A percentile compares a stretch with the other conserved stretches of the same genome.
These are phyloP conservation scores for Brachystomella parvula DNA, from an alignment of 1,140 invertebrate genomes.

Conservation along the genomic window DNA sequence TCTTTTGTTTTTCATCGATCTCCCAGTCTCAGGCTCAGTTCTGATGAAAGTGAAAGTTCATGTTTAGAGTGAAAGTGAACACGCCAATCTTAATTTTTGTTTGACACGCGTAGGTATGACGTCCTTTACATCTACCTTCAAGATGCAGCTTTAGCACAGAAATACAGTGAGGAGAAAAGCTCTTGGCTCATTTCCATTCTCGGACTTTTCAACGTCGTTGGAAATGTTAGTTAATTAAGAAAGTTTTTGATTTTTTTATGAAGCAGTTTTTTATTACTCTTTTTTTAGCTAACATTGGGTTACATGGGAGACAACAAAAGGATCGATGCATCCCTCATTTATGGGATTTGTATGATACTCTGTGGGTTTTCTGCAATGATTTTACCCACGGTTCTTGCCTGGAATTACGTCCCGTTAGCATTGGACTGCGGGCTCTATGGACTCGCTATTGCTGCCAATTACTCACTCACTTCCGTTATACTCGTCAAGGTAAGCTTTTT, in stretches of 20 bases:
- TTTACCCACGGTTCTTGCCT: constrained; percentile 56
- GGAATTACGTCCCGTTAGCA: constrained; percentile 55
- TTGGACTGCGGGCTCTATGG: constrained; percentile 64
- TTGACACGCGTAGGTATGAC: constrained; percentile 53
- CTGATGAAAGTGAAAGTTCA: too few relatives aligned
- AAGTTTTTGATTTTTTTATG: neutral
- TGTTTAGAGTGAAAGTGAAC: too few relatives aligned
- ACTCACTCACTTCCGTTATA: constrained; percentile 76
- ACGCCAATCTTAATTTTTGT: constrained; percentile 1
- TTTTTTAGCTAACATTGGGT: constrained; percentile 68
- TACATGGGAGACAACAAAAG: constrained; percentile 74
- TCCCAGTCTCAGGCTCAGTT: too few relatives aligned
- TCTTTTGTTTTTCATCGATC: too few relatives aligned
- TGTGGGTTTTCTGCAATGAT: constrained; percentile 63
- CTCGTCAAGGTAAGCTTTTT: constrained; percentile 69
- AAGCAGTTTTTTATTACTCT: constrained; percentile 6
- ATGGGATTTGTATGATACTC: constrained; percentile 66
- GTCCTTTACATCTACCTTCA: constrained; percentile 78
- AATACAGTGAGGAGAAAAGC: constrained; percentile 61
- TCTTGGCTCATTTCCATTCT: constrained; percentile 76
- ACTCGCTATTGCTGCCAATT: constrained; percentile 76
- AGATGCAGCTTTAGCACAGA: constrained; percentile 58
- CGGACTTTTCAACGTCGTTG: constrained; percentile 74
- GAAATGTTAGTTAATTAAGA: constrained; percentile 57
- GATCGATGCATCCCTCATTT: constrained; percentile 64